phyloP scores from a whole-genome alignment of 2,113 vertebrate species.

The Lasiurus cinereus region DNA sequence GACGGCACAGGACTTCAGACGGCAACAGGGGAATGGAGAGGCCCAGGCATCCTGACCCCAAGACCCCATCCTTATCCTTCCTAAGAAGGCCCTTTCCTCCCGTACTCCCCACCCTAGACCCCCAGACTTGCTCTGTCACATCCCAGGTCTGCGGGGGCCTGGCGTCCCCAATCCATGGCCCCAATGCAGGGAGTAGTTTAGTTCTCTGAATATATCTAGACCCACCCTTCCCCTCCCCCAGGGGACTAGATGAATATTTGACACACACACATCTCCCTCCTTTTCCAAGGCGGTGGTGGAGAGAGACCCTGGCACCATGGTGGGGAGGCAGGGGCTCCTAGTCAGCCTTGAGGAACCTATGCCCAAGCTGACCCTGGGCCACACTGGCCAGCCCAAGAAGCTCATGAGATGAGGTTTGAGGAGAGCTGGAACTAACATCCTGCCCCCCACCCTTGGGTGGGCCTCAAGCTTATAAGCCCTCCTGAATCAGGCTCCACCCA shows the following conservation, averaged over 20 bases:
- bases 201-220: constrained; percentile 84
- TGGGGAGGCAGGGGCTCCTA: constrained; percentile 78
- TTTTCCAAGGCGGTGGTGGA: constrained; percentile 66
- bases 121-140: constrained; percentile 67
- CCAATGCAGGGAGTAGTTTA: constrained; percentile 75
- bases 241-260: constrained; percentile 83
- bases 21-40: constrained; percentile 71
- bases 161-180: constrained; percentile 60
- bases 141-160: constrained; percentile 58
- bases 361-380: constrained; percentile 71
- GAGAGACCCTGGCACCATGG: constrained; percentile 83
- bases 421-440: constrained; percentile 65
- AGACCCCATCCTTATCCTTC: constrained; percentile 64
- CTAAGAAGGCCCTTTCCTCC: constrained; percentile 57
- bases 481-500: constrained; percentile 61
- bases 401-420: constrained; percentile 79
- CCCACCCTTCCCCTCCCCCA: constrained; percentile 82
- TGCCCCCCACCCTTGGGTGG: constrained; percentile 42
- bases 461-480: constrained; percentile 56
- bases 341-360: constrained; percentile 73
- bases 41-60: constrained; percentile 73
- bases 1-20: constrained; percentile 83
- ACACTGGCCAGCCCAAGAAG: constrained; percentile 79
- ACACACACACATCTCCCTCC: constrained; percentile 77
- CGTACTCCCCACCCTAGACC: constrained; percentile 56